Percentiles rank a stretch among this genome's conserved stretches.
Evolutionary conservation across 2,113 vertebrate species (phyloP).

Genomic region (Sitta europaea): DNA sequence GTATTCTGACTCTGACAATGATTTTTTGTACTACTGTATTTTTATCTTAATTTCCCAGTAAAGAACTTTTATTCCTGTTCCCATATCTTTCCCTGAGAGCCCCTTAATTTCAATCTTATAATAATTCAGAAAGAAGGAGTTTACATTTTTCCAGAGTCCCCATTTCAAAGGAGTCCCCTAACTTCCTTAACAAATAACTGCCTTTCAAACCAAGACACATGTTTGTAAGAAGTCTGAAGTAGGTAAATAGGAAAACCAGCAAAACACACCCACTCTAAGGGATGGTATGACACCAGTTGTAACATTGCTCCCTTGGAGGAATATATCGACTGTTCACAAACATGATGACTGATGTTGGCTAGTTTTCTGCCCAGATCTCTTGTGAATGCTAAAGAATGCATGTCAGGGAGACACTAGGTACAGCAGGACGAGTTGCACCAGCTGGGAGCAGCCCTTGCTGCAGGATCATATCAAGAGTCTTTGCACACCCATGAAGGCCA

Average conservation of each 20-base stretch:
- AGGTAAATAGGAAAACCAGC: neutral
- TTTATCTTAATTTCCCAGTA: too few species aligned
- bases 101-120: too few species aligned
- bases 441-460: neutral
- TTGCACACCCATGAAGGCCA: neutral
- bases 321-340: neutral
- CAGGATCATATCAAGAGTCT: neutral
- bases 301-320: rapidly evolving
- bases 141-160: too few species aligned
- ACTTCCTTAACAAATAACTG: too few species aligned
- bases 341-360: neutral
- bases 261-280: neutral
- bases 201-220: too few species aligned
- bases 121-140: too few species aligned
- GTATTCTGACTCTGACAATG: too few species aligned
- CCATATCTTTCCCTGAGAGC: too few species aligned
- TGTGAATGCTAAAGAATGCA: neutral
- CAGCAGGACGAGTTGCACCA: neutral
- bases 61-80: too few species aligned
- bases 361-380: neutral
- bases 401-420: rapidly evolving
- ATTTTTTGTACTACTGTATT: too few species aligned
- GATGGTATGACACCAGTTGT: neutral
- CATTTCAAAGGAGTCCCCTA: too few species aligned
- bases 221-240: neutral